Evolutionary conservation across 2,797 vertebrate species (phyloP), one percentile per base, ranked within the genome.

Genomic region (Lycodopsis pacificus): DNA sequence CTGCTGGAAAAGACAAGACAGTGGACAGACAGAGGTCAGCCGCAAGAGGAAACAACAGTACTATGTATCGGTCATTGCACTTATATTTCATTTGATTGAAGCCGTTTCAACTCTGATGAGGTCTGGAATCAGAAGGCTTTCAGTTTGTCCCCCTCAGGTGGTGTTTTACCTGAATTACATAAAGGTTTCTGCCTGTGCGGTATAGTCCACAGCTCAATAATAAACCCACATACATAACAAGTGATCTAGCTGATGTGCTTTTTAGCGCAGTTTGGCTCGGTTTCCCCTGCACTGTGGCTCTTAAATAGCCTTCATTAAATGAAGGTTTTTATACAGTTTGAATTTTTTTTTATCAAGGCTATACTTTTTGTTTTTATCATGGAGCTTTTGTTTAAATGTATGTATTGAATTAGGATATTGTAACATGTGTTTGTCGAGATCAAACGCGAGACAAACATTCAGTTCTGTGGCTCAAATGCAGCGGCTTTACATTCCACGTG

Each of bases 91-190:
- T 36, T 73, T 59, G 44, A 30, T 46, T 71, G 59, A 25, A 62
- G 36, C 65, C 63, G 65, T 57, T 74, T 70, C 2, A 57, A 15
- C 25, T 65, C 32, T 64, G 64, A 73, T 49, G 30, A 65, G n/a
- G 42, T 66, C 54, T 49, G 57, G 34, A 61, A 76, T 44, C 44
- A 72, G 78, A 62, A 67, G 53, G n/a, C n/a, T 40, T 66, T 56
- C 5, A 15, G 57, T 91, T 80, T 91, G 89, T 87, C 81, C 7
- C 90, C 90, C 77, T 74, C 88, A 32, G 69, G 84, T 89, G 87
- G 86, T 67, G 27, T 36, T 77, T 58, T 67, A 36, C 3, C 36
- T 78, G 70, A 84, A 87, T 78, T 89, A 68, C 85, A 88, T 3
- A 7, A 51, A 36, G 61, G 79, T 76, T 72, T 59, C 40, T 64